Base-by-base conservation (phyloP, 2,888 invertebrate species). In the Dryocosmus kuriphilus region DNA sequence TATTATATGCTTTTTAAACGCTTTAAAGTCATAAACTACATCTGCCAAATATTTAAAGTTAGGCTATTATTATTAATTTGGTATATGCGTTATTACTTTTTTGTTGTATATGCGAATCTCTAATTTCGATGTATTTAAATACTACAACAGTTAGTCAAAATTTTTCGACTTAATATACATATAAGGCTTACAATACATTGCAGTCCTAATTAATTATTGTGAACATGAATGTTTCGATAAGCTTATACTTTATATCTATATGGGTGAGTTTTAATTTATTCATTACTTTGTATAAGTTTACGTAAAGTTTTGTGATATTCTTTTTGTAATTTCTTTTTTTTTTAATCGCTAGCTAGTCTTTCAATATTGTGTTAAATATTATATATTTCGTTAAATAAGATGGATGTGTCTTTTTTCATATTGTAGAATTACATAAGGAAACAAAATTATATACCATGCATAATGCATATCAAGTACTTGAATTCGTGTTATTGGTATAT, bases 241-340 rank as follows among this genome's bases (percentile, higher is more conserved):
- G 62, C 32, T 63, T 63, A 22, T 35, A 11, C 35, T 62, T 63
- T 63, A 5, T 63, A 63, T n/a, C 32, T 63, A 22, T 35, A 1
- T 32, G 32, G n/a, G 9, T 30, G n/a, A n/a, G 5, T 0, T n/a
- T 63, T 63, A 19, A 32, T 61, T 30, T 61, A 30, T 61, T 61
- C 2, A 61, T 1, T 61, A 16, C 30, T 8, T 57, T 51, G 5
- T 4, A 24, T 0, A 2, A 24, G 22, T 57, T 57, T 57, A 57
- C 57, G 57, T 32, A n/a, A 63, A 62, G 30, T 32, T 30, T 63
- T 63, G 30, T 32, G 30, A 63, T 32, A 63, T 32, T 11, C n/a
- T 35, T 63, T 35, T 35, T 27, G 1, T 60, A 60, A 60, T 27
- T 60, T 60, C 0, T 27, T 14, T 7, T 60, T 60, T 61, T 14